A percentile compares a stretch with the other conserved stretches of the same genome.
phyloP scores from a whole-genome alignment of 2,888 invertebrate species.

The Ephialtes manifestator region DNA sequence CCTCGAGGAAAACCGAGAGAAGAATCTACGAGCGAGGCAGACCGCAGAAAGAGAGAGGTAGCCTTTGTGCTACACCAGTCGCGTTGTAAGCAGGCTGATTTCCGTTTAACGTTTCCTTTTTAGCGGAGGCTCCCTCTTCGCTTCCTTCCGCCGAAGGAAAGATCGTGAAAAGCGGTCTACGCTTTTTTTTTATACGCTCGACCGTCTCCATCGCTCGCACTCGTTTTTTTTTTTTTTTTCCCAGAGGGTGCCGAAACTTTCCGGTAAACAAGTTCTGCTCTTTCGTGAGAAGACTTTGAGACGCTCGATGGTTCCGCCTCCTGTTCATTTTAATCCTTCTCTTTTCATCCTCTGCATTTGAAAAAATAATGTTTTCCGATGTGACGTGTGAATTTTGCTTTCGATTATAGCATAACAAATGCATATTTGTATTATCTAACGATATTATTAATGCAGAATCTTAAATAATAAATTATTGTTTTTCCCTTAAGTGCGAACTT shows the following conservation, averaged over 20 bases:
- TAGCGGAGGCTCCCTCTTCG: conserved; percentile 67
- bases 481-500: neutral
- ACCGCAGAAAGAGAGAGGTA: conserved; percentile 42
- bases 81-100: conserved; percentile 78
- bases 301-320: conserved; percentile 39
- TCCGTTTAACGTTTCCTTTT: conserved; percentile 80
- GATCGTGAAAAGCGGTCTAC: conserved; percentile 53
- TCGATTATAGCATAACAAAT: neutral
- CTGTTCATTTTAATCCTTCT: neutral
- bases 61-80: conserved; percentile 69
- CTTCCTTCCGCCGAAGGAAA: conserved; percentile 61
- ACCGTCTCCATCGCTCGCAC: conserved; percentile 21
- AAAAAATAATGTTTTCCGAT: neutral
- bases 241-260: conserved; percentile 55
- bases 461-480: neutral
- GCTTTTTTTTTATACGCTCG: conserved; percentile 47
- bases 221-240: conserved; percentile 19
- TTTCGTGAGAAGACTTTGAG: conserved; percentile 48
- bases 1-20: conserved; percentile 66
- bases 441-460: neutral
- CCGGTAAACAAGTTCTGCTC: conserved; percentile 65
- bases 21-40: conserved; percentile 33
- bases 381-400: conserved; percentile 2
- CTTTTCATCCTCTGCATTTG: neutral
- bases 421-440: neutral